Base-by-base conservation (phyloP, 2,797 vertebrate genomes). In the Anabas testudineus region DNA sequence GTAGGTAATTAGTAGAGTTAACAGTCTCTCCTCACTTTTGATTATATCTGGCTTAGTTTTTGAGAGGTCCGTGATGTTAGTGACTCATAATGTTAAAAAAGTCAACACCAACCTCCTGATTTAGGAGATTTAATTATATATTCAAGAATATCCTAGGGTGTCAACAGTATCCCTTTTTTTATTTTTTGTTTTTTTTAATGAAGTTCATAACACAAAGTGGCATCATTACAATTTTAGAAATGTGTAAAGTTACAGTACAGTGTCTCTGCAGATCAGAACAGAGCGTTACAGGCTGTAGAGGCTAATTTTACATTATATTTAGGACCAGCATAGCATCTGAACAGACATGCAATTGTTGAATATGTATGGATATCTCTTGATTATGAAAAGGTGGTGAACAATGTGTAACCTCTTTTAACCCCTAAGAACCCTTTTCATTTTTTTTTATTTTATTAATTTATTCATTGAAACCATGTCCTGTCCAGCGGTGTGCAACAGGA, bases 331-430 rank as follows among this genome's bases (percentile, higher is more conserved):
- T n/a, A n/a, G 21, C 5, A 24, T 19, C 7, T 60, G 10, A 78
- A 41, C 39, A 39, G 12, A 54, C 21, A 24, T 16, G 42, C 3
- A 41, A 30, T 13, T 54, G 7, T 24, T 5, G 24, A 2, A 26
- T 30, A 12, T 62, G 8, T 7, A 2, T 53, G 5, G 16, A n/a
- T 42, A 19, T 19, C 1, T 4, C 1, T 26, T 56, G n/a, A 53
- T 62, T 71, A 15, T 63, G 10, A 34, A 10, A 34, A 34, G 34
- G 2, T 12, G 8, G 32, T 10, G 1, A 9, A 12, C 32, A 10
- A 34, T 32, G 32, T 32, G 5, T 34, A 34, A 34, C 8, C 32
- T 34, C 34, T 21, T 69, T 61, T 57, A 64, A 74, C 58, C 51
- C n/a, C n/a, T n/a, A n/a, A n/a, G n/a, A n/a, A n/a, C n/a, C n/a